A percentile compares a stretch with the other conserved stretches of the same genome.
These are phyloP conservation scores for Brachynemurus nebulosus DNA, from an alignment of 2,888 invertebrate species.

Conservation along the genomic window DNA sequence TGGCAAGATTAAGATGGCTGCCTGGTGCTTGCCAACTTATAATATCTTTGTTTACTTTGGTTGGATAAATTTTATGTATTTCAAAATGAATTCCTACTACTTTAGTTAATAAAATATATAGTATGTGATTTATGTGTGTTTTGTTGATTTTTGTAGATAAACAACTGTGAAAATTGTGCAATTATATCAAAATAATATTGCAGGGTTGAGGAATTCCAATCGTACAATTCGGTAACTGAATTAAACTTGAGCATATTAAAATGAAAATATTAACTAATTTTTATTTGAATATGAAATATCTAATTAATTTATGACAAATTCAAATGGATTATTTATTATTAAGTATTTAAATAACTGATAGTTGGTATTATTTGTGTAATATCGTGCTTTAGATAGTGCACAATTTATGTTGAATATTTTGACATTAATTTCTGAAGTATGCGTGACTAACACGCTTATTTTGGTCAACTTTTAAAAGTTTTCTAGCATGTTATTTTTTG, in stretches of 20 bases:
- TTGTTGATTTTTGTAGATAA: neutral
- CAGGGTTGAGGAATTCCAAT: conserved; percentile 10
- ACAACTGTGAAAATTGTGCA: conserved; percentile 7
- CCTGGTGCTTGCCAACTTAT: conserved; percentile 20
- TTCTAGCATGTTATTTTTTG: conserved; percentile 1
- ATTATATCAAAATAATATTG: conserved; percentile 7
- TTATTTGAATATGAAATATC: too few relatives aligned
- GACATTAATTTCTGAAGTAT: neutral
- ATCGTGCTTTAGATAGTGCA: too few relatives aligned
- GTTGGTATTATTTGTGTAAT: too few relatives aligned
- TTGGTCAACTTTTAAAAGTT: conserved; percentile 1
- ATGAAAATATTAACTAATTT: too few relatives aligned
- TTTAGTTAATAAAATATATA: neutral
- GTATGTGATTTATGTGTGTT: neutral
- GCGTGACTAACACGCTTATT: conserved; percentile 2
- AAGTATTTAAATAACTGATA: too few relatives aligned
- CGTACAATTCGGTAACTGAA: conserved; percentile 5
- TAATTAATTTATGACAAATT: too few relatives aligned
- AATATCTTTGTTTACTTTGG: conserved; percentile 16
- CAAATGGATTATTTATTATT: too few relatives aligned
- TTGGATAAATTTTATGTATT: neutral
- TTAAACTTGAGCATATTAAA: neutral
- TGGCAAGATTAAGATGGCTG: conserved; percentile 24
- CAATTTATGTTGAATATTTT: neutral
- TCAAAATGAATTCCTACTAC: neutral